These are phyloP conservation scores for Bhutanitis thaidina DNA, from an alignment of 2,888 invertebrate genomes.

Conservation along the genomic window DNA sequence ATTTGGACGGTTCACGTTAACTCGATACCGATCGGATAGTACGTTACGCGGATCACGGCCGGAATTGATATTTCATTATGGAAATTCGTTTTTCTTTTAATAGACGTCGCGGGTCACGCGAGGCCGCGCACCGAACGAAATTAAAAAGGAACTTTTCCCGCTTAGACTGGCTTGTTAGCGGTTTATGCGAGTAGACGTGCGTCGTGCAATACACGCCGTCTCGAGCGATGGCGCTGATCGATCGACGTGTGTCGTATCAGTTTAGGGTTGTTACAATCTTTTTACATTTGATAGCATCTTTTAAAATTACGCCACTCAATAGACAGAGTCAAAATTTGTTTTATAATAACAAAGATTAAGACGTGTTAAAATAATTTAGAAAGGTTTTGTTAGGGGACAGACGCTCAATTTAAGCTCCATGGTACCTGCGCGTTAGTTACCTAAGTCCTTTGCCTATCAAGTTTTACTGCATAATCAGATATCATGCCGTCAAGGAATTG, in stretches of 20 bases:
- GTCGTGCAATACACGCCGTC: slow-evolving; percentile 24
- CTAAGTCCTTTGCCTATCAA: too few relatives aligned
- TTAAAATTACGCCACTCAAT: too few relatives aligned
- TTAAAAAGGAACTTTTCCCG: slow-evolving; percentile 60
- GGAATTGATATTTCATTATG: slow-evolving; percentile 69
- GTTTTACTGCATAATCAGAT: too few relatives aligned
- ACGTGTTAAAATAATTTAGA: too few relatives aligned
- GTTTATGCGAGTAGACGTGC: slow-evolving; percentile 36
- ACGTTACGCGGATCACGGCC: slow-evolving; percentile 39
- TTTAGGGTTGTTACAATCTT: slow-evolving; percentile 24
- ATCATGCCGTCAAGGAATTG: too few relatives aligned
- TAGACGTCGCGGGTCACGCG: slow-evolving; percentile 65
- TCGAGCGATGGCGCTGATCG: slow-evolving; percentile 52
- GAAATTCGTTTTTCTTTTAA: slow-evolving; percentile 76
- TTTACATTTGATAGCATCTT: too few relatives aligned
- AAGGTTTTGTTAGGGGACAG: too few relatives aligned
- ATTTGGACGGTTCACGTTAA: slow-evolving; percentile 70
- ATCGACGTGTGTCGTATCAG: slow-evolving; percentile 60
- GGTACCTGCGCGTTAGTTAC: too few relatives aligned
- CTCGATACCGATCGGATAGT: slow-evolving; percentile 64
- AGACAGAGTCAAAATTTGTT: too few relatives aligned
- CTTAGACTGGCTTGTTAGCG: slow-evolving; percentile 54
- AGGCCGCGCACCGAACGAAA: slow-evolving; percentile 36
- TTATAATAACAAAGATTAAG: too few relatives aligned
- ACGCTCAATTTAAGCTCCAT: too few relatives aligned